phyloP scores from a whole-genome alignment of 1,140 invertebrate species.

The Neodiprion pinetum region DNA sequence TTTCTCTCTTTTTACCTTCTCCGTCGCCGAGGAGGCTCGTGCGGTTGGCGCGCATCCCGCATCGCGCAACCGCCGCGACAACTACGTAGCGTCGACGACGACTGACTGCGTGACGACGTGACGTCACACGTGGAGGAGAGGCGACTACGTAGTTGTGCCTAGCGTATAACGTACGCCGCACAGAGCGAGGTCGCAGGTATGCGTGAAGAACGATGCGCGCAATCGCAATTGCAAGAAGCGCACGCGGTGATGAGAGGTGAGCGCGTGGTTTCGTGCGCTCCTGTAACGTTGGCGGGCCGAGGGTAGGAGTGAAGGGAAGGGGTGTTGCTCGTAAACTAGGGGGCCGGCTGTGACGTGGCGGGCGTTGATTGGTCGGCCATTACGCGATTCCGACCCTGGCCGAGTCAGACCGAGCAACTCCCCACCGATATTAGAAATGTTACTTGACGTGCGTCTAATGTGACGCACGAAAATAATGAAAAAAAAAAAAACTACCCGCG shows the following conservation, averaged over 20 bases:
- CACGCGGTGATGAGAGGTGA: no score
- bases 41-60: constrained; percentile 28
- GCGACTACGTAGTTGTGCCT: no score
- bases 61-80: constrained; percentile 9
- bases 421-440: no score
- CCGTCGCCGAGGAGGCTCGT: constrained; percentile 23
- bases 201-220: no score
- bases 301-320: no score
- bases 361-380: constrained; percentile 33
- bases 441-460: no score
- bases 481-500: no score
- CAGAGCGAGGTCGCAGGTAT: no score
- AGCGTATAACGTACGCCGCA: no score
- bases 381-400: constrained; percentile 14
- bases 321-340: constrained; percentile 20
- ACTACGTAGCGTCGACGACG: no score
- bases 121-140: constrained; percentile 44
- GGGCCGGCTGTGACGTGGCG: constrained; percentile 51
- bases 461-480: no score
- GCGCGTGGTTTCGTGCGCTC: constrained; percentile 28
- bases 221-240: no score
- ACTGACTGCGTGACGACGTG: constrained; percentile 27
- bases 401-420: neutral
- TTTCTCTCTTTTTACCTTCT: constrained; percentile 10
- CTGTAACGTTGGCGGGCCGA: neutral